Conservation (phyloP, 2,113 vertebrate genomes). For the Sturnira hondurensis region DNA sequence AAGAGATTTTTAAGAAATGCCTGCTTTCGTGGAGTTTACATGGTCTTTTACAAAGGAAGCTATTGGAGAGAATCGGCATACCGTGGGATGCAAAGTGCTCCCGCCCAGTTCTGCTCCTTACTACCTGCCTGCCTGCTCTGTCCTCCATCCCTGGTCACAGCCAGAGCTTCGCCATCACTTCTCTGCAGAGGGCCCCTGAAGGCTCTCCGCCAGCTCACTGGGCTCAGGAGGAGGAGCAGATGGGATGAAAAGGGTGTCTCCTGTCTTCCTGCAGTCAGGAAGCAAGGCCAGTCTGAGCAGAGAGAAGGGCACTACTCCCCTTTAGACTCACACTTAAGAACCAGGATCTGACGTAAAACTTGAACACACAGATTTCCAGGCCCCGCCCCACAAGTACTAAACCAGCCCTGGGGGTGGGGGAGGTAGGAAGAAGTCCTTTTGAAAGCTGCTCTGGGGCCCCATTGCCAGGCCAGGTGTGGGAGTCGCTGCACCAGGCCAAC, state of each 20-base stretch:
- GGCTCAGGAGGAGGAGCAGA: neutral
- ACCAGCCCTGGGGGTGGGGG: neutral
- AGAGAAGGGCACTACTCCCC: neutral
- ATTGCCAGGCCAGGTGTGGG: neutral
- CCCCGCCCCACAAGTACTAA: neutral
- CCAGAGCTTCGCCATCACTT: neutral
- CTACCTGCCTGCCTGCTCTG: neutral
- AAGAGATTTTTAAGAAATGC: neutral
- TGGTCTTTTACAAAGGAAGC: neutral
- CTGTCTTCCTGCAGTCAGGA: neutral
- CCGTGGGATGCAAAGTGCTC: fast-evolving
- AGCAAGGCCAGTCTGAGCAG: neutral
- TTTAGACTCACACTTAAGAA: neutral
- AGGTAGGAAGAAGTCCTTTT: neutral
- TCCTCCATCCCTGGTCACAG: neutral
- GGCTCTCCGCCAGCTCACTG: neutral
- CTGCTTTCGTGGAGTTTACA: neutral
- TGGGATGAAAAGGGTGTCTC: neutral
- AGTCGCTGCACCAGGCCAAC: neutral
- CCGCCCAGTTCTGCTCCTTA: neutral
- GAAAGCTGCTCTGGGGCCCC: neutral
- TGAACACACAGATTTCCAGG: neutral
- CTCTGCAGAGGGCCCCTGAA: neutral
- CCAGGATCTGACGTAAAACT: neutral
- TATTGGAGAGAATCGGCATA: too few species aligned